These are phyloP conservation scores for Microcebus lehilahytsara DNA, from an alignment of 2,113 vertebrate genomes.

Conservation along the genomic window DNA sequence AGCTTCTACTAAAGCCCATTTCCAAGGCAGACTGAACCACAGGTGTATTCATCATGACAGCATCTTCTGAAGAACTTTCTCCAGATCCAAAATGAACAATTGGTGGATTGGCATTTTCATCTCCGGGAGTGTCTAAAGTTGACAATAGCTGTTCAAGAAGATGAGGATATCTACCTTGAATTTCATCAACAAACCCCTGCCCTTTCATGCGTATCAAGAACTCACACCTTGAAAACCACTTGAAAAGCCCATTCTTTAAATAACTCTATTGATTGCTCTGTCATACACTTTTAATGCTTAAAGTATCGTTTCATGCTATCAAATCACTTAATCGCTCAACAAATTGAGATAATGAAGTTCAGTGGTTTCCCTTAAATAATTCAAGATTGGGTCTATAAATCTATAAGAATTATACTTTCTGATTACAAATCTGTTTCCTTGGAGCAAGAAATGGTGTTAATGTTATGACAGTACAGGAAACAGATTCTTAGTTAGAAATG, in stretches of 20 bases:
- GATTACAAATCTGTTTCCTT: background rate
- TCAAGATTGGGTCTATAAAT: background rate
- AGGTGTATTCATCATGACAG: constrained; percentile 95
- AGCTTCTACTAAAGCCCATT: constrained; percentile 95
- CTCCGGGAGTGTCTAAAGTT: too few species aligned
- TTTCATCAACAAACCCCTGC: too few species aligned
- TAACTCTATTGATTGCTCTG: background rate
- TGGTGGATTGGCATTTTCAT: too few species aligned
- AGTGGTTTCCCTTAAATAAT: background rate
- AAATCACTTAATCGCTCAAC: background rate
- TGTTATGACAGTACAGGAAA: background rate
- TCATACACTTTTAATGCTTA: background rate
- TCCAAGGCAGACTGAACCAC: constrained; percentile 95
- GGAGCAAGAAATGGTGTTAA: background rate
- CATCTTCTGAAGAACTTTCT: constrained; percentile 92
- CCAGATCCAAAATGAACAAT: constrained; percentile 91
- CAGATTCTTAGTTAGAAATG: background rate
- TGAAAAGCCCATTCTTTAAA: background rate
- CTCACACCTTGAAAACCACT: too few species aligned
- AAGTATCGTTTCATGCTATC: background rate
- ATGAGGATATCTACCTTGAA: too few species aligned
- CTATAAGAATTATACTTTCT: background rate
- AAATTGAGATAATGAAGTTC: background rate
- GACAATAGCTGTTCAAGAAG: too few species aligned
- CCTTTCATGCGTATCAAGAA: too few species aligned